Evolutionary conservation across 2,888 invertebrate genomes (phyloP).

Genomic region (Chrysodeixis includens): DNA sequence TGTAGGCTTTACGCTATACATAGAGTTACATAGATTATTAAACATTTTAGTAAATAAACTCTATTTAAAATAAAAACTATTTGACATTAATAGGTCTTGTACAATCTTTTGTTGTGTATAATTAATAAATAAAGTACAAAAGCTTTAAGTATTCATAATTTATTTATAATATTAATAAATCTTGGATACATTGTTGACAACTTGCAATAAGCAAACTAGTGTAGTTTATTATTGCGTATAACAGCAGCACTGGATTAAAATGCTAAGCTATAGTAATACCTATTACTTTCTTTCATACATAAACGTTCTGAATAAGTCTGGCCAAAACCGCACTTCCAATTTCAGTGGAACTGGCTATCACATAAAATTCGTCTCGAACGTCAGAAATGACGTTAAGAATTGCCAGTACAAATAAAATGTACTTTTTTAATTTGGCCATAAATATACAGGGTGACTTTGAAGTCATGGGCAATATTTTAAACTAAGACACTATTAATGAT

Average conservation of each 20-base stretch:
- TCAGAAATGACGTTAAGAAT: background rate
- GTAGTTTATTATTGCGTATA: slow-evolving; percentile 39
- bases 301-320: background rate
- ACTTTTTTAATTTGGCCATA: background rate
- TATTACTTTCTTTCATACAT: background rate
- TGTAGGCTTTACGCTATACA: too few species aligned
- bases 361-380: background rate
- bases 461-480: too few species aligned
- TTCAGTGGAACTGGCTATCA: background rate
- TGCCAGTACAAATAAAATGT: slow-evolving; percentile 1
- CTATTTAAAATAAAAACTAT: too few species aligned
- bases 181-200: slow-evolving; percentile 31
- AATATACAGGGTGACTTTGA: too few species aligned
- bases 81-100: too few species aligned
- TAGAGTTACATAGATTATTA: too few species aligned
- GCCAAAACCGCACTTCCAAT: background rate
- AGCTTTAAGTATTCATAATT: slow-evolving; percentile 34
- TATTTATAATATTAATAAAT: slow-evolving; percentile 47
- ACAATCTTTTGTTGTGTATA: background rate
- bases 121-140: background rate
- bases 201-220: slow-evolving; percentile 45
- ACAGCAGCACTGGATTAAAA: slow-evolving; percentile 19
- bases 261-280: slow-evolving; percentile 18
- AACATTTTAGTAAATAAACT: too few species aligned
- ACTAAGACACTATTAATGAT: too few species aligned